A percentile compares a stretch with the other conserved stretches of the same genome.
Evolutionary conservation across 2,113 vertebrate species (phyloP).

Genomic region (Perca fluviatilis): DNA sequence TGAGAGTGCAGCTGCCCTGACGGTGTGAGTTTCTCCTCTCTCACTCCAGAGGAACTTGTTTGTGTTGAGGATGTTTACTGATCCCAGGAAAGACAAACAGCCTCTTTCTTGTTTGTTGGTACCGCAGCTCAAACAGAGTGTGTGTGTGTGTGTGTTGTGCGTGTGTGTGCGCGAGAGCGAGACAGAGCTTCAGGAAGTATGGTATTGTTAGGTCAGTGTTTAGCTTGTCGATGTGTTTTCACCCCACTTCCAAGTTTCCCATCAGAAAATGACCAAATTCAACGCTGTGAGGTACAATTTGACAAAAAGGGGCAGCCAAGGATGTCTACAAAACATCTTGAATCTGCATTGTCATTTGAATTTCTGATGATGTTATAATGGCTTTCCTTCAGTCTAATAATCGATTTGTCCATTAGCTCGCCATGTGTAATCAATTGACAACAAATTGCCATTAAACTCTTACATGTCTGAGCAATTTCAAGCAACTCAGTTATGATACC

Average conservation of each 20-base stretch:
- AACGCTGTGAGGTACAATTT: conserved; percentile 9
- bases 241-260: conserved; percentile 57
- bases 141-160: conserved; percentile 50
- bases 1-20: conserved; percentile 85
- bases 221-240: conserved; percentile 59
- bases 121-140: conserved; percentile 73
- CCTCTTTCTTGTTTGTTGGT: conserved; percentile 76
- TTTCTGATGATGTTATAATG: background rate
- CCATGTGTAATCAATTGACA: background rate
- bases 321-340: conserved; percentile 1
- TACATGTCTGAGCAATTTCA: background rate
- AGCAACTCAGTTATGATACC: conserved; percentile 10
- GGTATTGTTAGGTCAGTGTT: conserved; percentile 70
- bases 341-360: background rate
- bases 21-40: conserved; percentile 83
- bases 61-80: conserved; percentile 87
- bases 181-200: conserved; percentile 61
- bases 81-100: conserved; percentile 86
- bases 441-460: background rate
- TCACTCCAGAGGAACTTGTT: conserved; percentile 80
- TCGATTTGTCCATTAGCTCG: background rate
- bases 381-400: background rate
- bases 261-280: conserved; percentile 1
- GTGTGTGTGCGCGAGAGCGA: conserved; percentile 24
- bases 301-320: background rate